Evolutionary conservation across 2,888 invertebrate species (phyloP).

Genomic region (Trilocha varians): DNA sequence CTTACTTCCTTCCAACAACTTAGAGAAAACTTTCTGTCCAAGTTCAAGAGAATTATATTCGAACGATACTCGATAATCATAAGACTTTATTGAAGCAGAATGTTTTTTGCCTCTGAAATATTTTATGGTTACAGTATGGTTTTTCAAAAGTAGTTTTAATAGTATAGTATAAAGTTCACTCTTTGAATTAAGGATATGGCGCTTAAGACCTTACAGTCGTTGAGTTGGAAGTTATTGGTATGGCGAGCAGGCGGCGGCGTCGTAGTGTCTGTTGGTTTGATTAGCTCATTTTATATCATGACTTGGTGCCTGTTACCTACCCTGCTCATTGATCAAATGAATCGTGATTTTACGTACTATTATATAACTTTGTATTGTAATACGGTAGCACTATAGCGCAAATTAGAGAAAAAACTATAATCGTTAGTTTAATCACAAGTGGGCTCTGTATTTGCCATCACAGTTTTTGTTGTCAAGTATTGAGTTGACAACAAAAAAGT

Average conservation of each 20-base stretch:
- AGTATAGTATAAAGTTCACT: slow-evolving; percentile 17
- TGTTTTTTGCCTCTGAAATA: slow-evolving; percentile 34
- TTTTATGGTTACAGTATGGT: slow-evolving; percentile 30
- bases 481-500: no score
- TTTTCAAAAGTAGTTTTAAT: slow-evolving; percentile 20
- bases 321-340: not conserved
- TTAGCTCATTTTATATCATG: slow-evolving; percentile 49
- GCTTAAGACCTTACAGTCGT: slow-evolving; percentile 30
- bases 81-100: slow-evolving; percentile 33
- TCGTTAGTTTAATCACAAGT: no score
- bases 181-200: slow-evolving; percentile 10
- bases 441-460: no score
- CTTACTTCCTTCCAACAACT: slow-evolving; percentile 20
- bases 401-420: no score
- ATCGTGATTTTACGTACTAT: no score
- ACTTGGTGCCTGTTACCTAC: not conserved
- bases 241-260: slow-evolving; percentile 60
- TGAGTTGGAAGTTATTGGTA: slow-evolving; percentile 35
- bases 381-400: no score
- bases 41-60: slow-evolving; percentile 19
- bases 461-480: no score
- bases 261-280: slow-evolving; percentile 66
- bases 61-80: slow-evolving; percentile 14
- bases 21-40: slow-evolving; percentile 20
- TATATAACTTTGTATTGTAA: no score